phyloP scores from a whole-genome alignment of 2,113 vertebrate species.

The Apus apus region DNA sequence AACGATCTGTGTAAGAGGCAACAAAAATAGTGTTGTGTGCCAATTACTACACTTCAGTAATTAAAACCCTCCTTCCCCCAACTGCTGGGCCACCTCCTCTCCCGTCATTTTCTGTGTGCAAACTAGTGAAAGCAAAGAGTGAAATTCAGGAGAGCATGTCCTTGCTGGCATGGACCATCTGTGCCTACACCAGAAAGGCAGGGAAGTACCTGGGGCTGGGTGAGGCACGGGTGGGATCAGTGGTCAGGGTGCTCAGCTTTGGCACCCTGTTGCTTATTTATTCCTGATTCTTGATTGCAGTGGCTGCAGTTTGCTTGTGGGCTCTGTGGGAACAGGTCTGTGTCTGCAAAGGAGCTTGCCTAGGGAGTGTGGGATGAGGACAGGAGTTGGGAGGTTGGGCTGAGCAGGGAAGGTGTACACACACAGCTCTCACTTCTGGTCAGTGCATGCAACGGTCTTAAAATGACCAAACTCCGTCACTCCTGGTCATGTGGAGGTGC shows the following conservation, averaged over 20 bases:
- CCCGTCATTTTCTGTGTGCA: not conserved
- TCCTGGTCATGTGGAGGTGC: not conserved
- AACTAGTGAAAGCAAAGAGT: not conserved
- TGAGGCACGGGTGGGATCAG: accelerated
- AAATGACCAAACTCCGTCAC: accelerated
- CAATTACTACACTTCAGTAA: constrained; percentile 42
- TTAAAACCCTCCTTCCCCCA: not conserved
- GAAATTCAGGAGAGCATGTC: not conserved
- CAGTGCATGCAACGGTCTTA: accelerated
- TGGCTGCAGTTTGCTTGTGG: not conserved
- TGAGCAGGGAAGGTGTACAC: not conserved
- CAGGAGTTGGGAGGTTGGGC: not conserved
- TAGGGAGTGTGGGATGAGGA: not conserved
- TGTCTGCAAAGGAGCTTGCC: not conserved
- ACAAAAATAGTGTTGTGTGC: constrained; percentile 21
- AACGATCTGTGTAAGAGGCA: constrained; percentile 47
- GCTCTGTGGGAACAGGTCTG: not conserved
- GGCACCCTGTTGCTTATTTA: not conserved
- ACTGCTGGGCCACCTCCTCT: constrained; percentile 32
- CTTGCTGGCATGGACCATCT: not conserved
- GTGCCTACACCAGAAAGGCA: not conserved
- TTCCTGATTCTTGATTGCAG: not conserved
- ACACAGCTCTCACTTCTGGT: not conserved
- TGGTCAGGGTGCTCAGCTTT: not conserved
- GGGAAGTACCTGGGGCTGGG: not conserved